Conservation (phyloP, 2,888 invertebrate species). For the Drosophila mayaguana region DNA sequence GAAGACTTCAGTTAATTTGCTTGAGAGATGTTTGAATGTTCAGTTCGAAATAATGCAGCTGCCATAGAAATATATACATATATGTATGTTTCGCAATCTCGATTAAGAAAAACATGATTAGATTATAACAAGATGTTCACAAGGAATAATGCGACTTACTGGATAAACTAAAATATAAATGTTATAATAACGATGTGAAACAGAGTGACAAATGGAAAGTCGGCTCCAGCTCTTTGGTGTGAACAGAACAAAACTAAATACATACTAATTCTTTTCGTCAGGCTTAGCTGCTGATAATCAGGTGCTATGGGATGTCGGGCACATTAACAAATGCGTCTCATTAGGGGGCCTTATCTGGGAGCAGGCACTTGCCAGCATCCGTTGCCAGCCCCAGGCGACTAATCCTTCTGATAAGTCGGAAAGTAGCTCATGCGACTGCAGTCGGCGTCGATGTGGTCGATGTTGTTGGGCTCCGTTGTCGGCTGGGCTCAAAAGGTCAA, state of each 20-base stretch:
- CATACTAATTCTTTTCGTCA: slow-evolving; percentile 27
- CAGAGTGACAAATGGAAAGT: not conserved
- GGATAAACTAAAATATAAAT: not conserved
- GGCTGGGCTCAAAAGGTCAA: slow-evolving; percentile 69
- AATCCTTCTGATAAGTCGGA: slow-evolving; percentile 62
- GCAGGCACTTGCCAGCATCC: slow-evolving; percentile 22
- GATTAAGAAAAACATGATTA: not conserved
- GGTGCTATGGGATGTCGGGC: slow-evolving; percentile 26
- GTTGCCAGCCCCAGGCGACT: slow-evolving; percentile 8
- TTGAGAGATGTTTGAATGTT: too few species aligned
- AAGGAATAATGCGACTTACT: not conserved
- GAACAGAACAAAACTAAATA: slow-evolving; percentile 16
- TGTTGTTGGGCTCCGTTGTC: slow-evolving; percentile 36
- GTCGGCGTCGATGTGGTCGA: slow-evolving; percentile 9
- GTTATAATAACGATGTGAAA: not conserved
- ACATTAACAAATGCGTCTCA: slow-evolving; percentile 61
- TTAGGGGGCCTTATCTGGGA: slow-evolving; percentile 62
- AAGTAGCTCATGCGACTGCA: slow-evolving; percentile 76
- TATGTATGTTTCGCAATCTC: too few species aligned
- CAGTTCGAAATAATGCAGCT: too few species aligned
- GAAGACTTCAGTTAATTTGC: too few species aligned
- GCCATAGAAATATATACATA: too few species aligned
- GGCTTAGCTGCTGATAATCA: slow-evolving; percentile 56
- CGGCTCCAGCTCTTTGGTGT: slow-evolving; percentile 29
- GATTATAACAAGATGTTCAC: not conserved